Conservation (phyloP, 1,140 invertebrate species). For the Babylonia areolata region DNA sequence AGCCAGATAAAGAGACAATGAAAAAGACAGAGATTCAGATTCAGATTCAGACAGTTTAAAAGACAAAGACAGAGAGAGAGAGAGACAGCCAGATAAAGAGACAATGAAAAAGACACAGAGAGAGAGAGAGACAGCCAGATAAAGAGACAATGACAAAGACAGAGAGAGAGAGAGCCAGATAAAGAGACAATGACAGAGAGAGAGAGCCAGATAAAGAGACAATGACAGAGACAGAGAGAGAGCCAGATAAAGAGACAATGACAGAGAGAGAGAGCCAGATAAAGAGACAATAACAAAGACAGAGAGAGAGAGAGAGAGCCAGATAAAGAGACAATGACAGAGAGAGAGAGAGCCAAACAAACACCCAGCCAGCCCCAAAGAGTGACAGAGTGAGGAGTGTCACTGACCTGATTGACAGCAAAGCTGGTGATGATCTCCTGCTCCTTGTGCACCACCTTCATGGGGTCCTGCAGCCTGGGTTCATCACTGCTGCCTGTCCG, state of each 20-base stretch:
- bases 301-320: too few relatives aligned
- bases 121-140: neutral
- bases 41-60: too few relatives aligned
- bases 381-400: neutral
- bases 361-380: too few relatives aligned
- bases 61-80: slow-evolving; percentile 90
- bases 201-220: too few relatives aligned
- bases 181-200: neutral
- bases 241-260: neutral
- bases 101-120: too few relatives aligned
- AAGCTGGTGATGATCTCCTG: slow-evolving; percentile 99
- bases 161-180: slow-evolving; percentile 94
- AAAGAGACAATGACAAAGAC: too few relatives aligned
- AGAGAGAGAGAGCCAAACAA: neutral
- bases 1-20: too few relatives aligned
- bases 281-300: neutral
- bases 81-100: too few relatives aligned
- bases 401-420: slow-evolving; percentile 90
- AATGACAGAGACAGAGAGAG: neutral
- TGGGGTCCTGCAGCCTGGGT: slow-evolving; percentile 77
- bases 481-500: slow-evolving; percentile 54
- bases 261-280: too few relatives aligned
- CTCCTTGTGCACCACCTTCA: slow-evolving; percentile 98
- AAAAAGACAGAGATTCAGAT: too few relatives aligned
- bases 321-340: too few relatives aligned